Evolutionary conservation across 2,888 invertebrate species (phyloP), one percentile per base, ranked within the genome.

Genomic region (Busseola fusca): DNA sequence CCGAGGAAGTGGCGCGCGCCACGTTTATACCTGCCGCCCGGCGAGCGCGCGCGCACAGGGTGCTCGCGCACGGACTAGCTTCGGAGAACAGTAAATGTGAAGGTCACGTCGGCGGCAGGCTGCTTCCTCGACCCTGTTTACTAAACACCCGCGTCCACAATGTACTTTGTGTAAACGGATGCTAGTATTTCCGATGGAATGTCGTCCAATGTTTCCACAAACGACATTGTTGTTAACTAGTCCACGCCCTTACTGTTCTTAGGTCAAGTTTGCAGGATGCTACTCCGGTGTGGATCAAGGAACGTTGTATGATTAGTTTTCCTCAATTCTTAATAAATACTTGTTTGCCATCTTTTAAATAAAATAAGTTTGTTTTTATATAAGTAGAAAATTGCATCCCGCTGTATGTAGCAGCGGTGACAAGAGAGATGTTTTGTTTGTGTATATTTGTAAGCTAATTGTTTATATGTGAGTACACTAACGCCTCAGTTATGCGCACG

Each of bases 21-120:
- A 64, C 64, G 87, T 89, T 90, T 90, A 90, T 91, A 91, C 79
- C 72, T 16, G n/a, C 10, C 71, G 78, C 71, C 18, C 18, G 40
- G 2, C 21, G 21, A 42, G 63, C 50, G 10, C 34, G 30, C 48
- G 50, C 14, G 3, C n/a, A 63, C 63, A 63, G 63, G 63, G 52
- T 34, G 63, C 30, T 30, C 21, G 40, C 18, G 1, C 69, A 74
- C 72, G n/a, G 21, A 45, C 45, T 30, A 45, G 45, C 18, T 52
- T 70, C 6, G 14, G 25, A 34, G 42, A 68, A 57, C 34, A 42
- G 37, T 10, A 4, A 54, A 57, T 18, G 14, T 40, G 21, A 72
- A 52, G 58, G 63, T 52, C 62, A 48, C 63, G 52, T 3, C 21
- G 57, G 42, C 30, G 37, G 21, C 40, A 7, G 56, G 56, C 67